Conservation (phyloP, 2,888 invertebrate genomes). For the Eudemis profundana region DNA sequence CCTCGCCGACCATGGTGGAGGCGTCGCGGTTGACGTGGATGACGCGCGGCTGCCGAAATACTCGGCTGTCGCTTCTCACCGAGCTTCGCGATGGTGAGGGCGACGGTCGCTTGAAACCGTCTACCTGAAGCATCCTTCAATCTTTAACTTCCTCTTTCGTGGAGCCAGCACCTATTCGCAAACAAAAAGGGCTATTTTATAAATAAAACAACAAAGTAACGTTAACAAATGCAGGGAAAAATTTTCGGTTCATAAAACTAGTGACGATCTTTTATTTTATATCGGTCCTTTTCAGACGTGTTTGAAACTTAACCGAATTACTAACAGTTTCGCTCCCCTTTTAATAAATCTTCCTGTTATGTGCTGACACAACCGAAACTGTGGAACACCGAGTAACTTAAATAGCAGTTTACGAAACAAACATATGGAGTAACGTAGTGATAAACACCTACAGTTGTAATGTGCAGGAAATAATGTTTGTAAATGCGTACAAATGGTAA, state of each 20-base stretch:
- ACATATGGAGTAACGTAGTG: neutral
- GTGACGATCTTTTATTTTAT: neutral
- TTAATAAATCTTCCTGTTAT: neutral
- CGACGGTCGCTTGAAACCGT: slow-evolving; percentile 77
- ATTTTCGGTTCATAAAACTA: slow-evolving; percentile 9
- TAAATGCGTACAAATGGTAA: too few relatives aligned
- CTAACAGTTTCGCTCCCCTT: neutral
- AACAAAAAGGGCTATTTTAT: neutral
- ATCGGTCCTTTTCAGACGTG: neutral
- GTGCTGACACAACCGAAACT: neutral
- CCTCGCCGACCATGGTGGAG: slow-evolving; percentile 80
- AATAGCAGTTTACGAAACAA: slow-evolving; percentile 1
- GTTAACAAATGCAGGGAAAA: neutral
- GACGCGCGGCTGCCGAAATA: slow-evolving; percentile 78
- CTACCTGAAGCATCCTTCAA: slow-evolving; percentile 76
- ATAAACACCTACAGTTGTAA: too few relatives aligned
- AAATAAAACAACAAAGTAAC: too few relatives aligned
- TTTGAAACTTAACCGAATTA: neutral
- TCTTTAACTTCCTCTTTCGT: slow-evolving; percentile 41
- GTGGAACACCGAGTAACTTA: neutral
- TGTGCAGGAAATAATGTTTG: neutral
- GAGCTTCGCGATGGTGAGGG: slow-evolving; percentile 80
- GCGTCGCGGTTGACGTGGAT: slow-evolving; percentile 82
- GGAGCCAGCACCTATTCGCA: slow-evolving; percentile 14
- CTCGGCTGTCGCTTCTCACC: slow-evolving; percentile 76